phyloP scores from a whole-genome alignment of 2,113 vertebrate species.

The Brachypodius melanocephalos region DNA sequence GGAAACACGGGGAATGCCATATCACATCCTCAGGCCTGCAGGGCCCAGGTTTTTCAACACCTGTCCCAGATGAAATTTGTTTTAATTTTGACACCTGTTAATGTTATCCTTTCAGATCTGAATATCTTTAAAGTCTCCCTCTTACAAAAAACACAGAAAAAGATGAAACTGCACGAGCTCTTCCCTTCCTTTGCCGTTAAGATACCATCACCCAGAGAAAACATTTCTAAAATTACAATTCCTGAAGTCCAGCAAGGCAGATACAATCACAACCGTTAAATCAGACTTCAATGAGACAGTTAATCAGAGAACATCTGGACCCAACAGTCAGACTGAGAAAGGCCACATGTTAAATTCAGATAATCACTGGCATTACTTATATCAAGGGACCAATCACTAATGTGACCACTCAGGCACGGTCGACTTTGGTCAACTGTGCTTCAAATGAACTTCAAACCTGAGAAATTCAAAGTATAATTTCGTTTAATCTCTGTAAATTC shows the following conservation, averaged over 20 bases:
- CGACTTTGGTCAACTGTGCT: slow-evolving; percentile 44
- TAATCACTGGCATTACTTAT: slow-evolving; percentile 69
- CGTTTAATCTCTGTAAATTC: not conserved
- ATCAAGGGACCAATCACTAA: slow-evolving; percentile 70
- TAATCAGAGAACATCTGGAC: slow-evolving; percentile 75
- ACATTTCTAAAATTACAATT: slow-evolving; percentile 47
- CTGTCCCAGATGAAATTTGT: not conserved
- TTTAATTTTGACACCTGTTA: not conserved
- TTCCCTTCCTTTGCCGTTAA: slow-evolving; percentile 42
- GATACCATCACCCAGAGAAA: slow-evolving; percentile 10
- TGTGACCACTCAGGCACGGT: slow-evolving; percentile 32
- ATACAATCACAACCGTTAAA: slow-evolving; percentile 54
- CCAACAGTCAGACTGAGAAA: slow-evolving; percentile 71
- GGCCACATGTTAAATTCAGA: slow-evolving; percentile 75
- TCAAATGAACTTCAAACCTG: slow-evolving; percentile 9
- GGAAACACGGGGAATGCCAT: not conserved
- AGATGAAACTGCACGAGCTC: not conserved
- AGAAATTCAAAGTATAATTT: not conserved
- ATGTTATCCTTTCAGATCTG: not conserved
- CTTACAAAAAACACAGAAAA: not conserved
- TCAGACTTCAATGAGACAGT: slow-evolving; percentile 67
- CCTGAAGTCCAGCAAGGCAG: slow-evolving; percentile 61
- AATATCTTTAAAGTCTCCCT: not conserved
- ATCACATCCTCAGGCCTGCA: no score
- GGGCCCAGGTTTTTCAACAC: not conserved